Evolutionary conservation across 2,113 vertebrate genomes (phyloP).

Genomic region (Anas platyrhynchos): DNA sequence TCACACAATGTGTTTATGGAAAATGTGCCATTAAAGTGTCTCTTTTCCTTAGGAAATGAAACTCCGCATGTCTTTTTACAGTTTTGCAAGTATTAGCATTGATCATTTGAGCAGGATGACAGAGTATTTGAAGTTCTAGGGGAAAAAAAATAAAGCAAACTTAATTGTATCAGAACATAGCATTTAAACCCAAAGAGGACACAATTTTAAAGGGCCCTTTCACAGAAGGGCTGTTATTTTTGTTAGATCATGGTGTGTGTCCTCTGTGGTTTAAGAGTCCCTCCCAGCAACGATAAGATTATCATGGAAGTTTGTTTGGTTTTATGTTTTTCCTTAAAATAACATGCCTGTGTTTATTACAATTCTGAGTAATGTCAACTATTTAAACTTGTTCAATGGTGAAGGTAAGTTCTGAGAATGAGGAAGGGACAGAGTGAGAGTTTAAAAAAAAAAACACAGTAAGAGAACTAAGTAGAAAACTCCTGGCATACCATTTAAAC

Average conservation of each 20-base stretch:
- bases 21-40: slow-evolving; percentile 67
- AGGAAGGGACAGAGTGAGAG: too few species aligned
- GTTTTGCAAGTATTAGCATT: neutral
- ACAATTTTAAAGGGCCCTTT: neutral
- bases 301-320: neutral
- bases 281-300: neutral
- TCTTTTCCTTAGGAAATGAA: slow-evolving; percentile 46
- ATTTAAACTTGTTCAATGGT: neutral
- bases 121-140: neutral
- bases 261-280: too few species aligned
- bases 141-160: neutral
- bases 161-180: too few species aligned
- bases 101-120: neutral
- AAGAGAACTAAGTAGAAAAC: rapidly evolving
- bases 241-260: neutral
- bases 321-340: neutral
- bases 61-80: neutral
- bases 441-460: neutral
- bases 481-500: neutral
- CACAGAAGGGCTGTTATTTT: neutral
- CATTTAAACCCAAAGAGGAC: neutral
- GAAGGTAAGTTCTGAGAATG: neutral
- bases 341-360: neutral
- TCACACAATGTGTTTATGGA: slow-evolving; percentile 49
- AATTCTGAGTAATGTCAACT: neutral